Evolutionary conservation across 2,113 vertebrate genomes (phyloP), one percentile per base, ranked within the genome.

Genomic region (Chloebia gouldiae): DNA sequence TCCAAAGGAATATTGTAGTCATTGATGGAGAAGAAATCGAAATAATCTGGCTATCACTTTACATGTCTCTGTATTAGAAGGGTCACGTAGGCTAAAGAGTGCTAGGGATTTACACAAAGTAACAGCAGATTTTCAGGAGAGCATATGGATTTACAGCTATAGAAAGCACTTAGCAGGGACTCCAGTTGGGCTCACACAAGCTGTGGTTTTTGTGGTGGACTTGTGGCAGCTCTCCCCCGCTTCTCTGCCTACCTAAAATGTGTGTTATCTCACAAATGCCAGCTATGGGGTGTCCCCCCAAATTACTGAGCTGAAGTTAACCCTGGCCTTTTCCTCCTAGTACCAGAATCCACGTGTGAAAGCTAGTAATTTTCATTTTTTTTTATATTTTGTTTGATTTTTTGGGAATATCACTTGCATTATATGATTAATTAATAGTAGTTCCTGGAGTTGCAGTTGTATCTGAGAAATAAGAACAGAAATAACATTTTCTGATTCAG

Each of bases 1-100:
- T 92, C 79, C 73, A 94, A 88, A 94, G 77, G 93, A 97, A 96
- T 97, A 96, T 72, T 95, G 93, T 92, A 97, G 94, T 84, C 95
- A 96, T 88, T 91, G 96, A 88, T 80, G 71, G 92, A 90, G 65
- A 65, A 97, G 92, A 97, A 96, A 97, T 94, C 65, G 47, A 96
- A 96, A 95, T 91, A 88, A 96, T 89, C 86, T 91, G 78, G 72
- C 83, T 96, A 94, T 92, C 88, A 23, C 83, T 95, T 96, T 91
- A 91, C 95, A 80, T 81, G 92, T 80, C 86, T 95, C 66, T 85
- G 56, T 90, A 91, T 97, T 93, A 80, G 66, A 92, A 91, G 96
- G 84, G 95, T 96, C 93, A 90, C 6, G 1, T 37, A 95, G 88
- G 94, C 91, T 97, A 95, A 97, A 86, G 73, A 77, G n/a, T 83